Evolutionary conservation across 2,888 invertebrate genomes (phyloP), one percentile per base, ranked within the genome.

Genomic region (Azorinus chamasolen): DNA sequence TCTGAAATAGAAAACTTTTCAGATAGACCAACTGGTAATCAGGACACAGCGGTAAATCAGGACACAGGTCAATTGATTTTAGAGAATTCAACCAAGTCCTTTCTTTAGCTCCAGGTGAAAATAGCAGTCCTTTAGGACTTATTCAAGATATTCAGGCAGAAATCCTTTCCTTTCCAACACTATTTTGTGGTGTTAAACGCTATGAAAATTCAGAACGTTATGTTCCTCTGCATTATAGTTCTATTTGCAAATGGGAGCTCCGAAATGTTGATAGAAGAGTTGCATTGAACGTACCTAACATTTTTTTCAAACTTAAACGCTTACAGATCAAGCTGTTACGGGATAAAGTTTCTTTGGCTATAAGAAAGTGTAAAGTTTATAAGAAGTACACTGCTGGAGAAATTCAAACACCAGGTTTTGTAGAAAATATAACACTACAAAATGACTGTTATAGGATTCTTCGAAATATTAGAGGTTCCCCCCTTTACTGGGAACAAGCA

Each of bases 241-340:
- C 53, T 32, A 78, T 73, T 46, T 63, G 61, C 45, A 73, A 78
- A 24, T 73, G 78, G 78, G 78, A 69, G 32, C 39, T 78, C 2
- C 37, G 73, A n/a, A 59, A 73, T 73, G 45, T n/a, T n/a, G n/a
- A n/a, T n/a, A n/a, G n/a, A n/a, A n/a, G n/a, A n/a, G n/a, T n/a
- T n/a, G n/a, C n/a, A 20, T 14, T 14, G n/a, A 50, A 50, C 54
- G 14, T 77, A 27, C 62, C 72, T 22, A 77, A 73, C 24, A 46
- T 77, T 3, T 75, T 80, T 22, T 73, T 68, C 50, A 76, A 79
- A 46, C 18, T 76, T 53, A 76, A 76, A 50, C 64, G 72, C 18
- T 57, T 76, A 37, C 79, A 76, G n/a, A n/a, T n/a, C n/a, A n/a
- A n/a, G n/a, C n/a, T n/a, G 25, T 57, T 79, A 14, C 53, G 51